Conservation (phyloP, 1,140 invertebrate genomes). For the Camponotus vicinus region DNA sequence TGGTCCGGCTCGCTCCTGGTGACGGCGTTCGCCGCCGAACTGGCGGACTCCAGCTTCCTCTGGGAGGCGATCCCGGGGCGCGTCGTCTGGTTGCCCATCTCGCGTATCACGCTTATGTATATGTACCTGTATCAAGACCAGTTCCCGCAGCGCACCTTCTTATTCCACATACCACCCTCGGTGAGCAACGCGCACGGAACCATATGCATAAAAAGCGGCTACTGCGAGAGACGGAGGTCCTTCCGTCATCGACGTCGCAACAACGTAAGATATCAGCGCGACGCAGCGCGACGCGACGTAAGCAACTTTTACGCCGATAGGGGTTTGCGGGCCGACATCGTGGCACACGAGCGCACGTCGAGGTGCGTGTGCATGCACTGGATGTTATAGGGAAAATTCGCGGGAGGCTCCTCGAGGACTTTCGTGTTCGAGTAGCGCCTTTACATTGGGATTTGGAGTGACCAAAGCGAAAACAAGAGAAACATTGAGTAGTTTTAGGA, state of each 20-base stretch:
- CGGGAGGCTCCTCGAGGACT: too few species aligned
- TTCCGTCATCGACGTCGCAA: background rate
- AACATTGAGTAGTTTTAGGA: too few species aligned
- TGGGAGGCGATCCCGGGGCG: conserved; percentile 62
- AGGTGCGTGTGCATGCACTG: too few species aligned
- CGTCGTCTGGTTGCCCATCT: conserved; percentile 80
- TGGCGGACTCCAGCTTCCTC: conserved; percentile 54
- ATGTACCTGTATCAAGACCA: conserved; percentile 9
- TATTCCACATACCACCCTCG: conserved; percentile 47
- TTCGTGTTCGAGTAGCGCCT: too few species aligned
- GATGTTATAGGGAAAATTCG: too few species aligned
- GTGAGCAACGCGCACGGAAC: conserved; percentile 59
- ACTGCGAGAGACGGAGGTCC: too few species aligned
- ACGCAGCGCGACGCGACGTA: background rate
- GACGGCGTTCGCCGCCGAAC: conserved; percentile 81
- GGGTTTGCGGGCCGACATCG: too few species aligned
- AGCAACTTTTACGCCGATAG: background rate
- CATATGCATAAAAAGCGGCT: conserved; percentile 46
- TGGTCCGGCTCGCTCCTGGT: conserved; percentile 87
- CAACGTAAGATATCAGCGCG: background rate
- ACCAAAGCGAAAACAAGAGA: too few species aligned
- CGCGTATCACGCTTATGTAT: conserved; percentile 1
- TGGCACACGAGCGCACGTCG: too few species aligned
- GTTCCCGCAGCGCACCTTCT: conserved; percentile 7
- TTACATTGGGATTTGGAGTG: too few species aligned